Evolutionary conservation across 2,797 vertebrate genomes (phyloP).

Genomic region (Triplophysa yarkandensis): DNA sequence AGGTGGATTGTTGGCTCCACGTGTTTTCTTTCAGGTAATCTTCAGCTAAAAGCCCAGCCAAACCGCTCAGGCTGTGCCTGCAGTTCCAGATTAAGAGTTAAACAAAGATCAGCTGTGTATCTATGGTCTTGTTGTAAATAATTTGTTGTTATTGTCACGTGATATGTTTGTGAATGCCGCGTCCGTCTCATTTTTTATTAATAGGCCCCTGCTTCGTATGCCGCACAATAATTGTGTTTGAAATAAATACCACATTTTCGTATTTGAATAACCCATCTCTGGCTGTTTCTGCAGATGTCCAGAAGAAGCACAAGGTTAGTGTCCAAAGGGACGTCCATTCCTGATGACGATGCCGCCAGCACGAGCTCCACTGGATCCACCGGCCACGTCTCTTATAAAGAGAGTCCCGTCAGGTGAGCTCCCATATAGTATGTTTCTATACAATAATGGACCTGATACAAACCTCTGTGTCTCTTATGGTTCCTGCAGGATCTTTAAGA

Average conservation of each 20-base stretch:
- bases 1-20: slow-evolving; percentile 15
- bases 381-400: slow-evolving; percentile 49
- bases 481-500: slow-evolving; percentile 51
- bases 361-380: slow-evolving; percentile 53
- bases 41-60: slow-evolving; percentile 19
- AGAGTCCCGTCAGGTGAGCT: slow-evolving; percentile 46
- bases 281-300: slow-evolving; percentile 38
- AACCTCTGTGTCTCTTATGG: not conserved
- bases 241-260: no score
- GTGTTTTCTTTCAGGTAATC: slow-evolving; percentile 29
- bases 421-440: not conserved
- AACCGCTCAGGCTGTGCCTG: not conserved
- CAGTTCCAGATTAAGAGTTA: slow-evolving; percentile 23
- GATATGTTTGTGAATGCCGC: not conserved
- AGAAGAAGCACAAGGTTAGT: slow-evolving; percentile 48
- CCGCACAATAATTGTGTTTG: no score
- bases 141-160: not conserved
- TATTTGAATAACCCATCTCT: no score
- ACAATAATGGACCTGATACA: not conserved
- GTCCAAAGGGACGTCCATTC: slow-evolving; percentile 18
- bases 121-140: not conserved
- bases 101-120: slow-evolving; percentile 3
- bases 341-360: slow-evolving; percentile 56
- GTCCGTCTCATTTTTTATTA: no score
- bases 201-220: no score